Base-by-base conservation (phyloP, 2,888 invertebrate genomes). In the Malachius bipustulatus region DNA sequence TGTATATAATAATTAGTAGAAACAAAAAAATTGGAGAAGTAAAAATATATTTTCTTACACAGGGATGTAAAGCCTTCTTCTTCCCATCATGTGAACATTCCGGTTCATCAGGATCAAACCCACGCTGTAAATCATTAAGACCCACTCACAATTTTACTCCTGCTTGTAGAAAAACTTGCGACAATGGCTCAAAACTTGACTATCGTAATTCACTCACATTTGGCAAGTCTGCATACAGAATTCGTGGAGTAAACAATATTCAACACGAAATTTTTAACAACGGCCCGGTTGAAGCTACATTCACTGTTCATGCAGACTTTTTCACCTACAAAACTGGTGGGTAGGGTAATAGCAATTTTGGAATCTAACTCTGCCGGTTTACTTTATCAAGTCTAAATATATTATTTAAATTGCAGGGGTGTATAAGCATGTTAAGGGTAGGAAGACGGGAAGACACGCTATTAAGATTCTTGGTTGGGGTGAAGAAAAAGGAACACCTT, bases 301-400 rank as follows among this genome's bases (percentile, higher is more conserved):
- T 32, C 14, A 12, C n/a, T 16, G 16, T 35, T 15, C 30, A 31
- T 19, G 11, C 15, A 16, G 31, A 35, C 14, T 31, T 35, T 12
- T 33, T 19, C 10, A 1, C 1, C n/a, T 36, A 36, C 26, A 16
- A 24, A 10, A 11, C 14, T 12, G 34, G 34, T 34, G 12, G 32
- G 30, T 8, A 15, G 24, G 24, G 24, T n/a, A 19, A 19, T n/a
- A 19, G n/a, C 24, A 19, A 19, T 19, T n/a, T 8, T 8, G 6
- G 24, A 19, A 19, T 19, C 6, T 19, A 19, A 19, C 24, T 19
- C n/a, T 19, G n/a, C n/a, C 24, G n/a, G 6, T 19, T 19, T 19
- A 19, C n/a, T 19, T 19, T 19, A n/a, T n/a, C n/a, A n/a, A n/a
- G n/a, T n/a, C n/a, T n/a, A n/a, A n/a, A n/a, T n/a, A n/a, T n/a